Evolutionary conservation across 2,113 vertebrate species (phyloP), one percentile per base, ranked within the genome.

Genomic region (Actinemys pallida): DNA sequence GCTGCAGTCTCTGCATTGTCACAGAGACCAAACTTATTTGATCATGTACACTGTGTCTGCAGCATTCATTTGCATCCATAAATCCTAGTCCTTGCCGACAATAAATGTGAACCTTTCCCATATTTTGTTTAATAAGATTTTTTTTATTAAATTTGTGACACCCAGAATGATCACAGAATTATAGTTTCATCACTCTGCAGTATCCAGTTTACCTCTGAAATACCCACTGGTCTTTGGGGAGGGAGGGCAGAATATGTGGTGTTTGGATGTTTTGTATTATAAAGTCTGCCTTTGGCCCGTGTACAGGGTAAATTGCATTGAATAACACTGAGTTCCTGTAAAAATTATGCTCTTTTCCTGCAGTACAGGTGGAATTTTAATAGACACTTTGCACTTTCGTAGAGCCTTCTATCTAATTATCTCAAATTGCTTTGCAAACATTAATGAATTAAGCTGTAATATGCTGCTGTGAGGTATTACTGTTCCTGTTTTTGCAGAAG

Each of bases 1-100:
- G 57, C 89, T 91, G 93, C 95, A 35, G 35, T 80, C 89, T 97
- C 94, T 93, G 94, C 96, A 97, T 95, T 96, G 95, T 94, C 95
- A 92, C 11, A 1, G 94, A 96, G 89, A 92, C 86, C 92, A 92
- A 94, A 95, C 87, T 96, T 94, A 90, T 91, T 90, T 80, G 88
- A 75, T 81, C 85, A 86, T 1, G 0, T 84, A 50, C 88, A 75
- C 84, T 94, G 78, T 25, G 19, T 90, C 84, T 53, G 72, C 86
- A 94, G 75, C 89, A 88, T 94, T 94, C 86, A 76, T 95, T 94
- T 95, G 89, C 42, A 83, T 92, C 85, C 65, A 69, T 95, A 87
- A 95, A 2, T 92, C 75, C 89, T 76, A 59, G 52, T 95, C 62
- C 76, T 92, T 2, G 0, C 78, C 0, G 5, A 49, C 78, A 83